Conservation (phyloP, 1,140 invertebrate species). For the Brachionus asplanchnoidis region DNA sequence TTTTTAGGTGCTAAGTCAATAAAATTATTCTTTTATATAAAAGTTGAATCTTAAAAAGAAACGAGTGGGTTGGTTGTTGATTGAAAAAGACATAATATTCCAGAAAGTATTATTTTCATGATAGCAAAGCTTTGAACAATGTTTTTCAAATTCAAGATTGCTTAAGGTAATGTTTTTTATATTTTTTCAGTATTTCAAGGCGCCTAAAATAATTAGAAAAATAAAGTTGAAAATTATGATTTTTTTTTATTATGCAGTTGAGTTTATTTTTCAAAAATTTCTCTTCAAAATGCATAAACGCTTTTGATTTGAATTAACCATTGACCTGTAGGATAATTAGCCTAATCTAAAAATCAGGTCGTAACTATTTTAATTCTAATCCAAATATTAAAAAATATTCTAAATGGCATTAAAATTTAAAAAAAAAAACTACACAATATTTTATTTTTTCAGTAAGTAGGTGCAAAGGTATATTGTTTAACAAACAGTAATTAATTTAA, state of each 20-base stretch:
- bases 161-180: background rate
- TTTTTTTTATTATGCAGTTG: background rate
- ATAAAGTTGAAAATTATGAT: background rate
- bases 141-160: background rate
- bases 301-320: background rate
- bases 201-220: background rate
- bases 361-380: background rate
- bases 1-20: background rate
- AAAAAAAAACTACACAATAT: background rate
- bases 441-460: background rate
- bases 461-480: background rate
- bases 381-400: background rate
- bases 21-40: background rate
- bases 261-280: background rate
- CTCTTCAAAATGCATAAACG: background rate
- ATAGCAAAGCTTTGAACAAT: background rate
- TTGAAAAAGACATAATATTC: background rate
- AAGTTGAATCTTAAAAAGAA: background rate
- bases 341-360: background rate
- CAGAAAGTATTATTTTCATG: background rate
- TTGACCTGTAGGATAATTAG: background rate
- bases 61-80: background rate
- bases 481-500: background rate
- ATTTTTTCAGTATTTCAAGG: background rate
- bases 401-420: background rate